Evolutionary conservation across 2,113 vertebrate species (phyloP), one percentile per base, ranked within the genome.

Genomic region (Prolemur simus): DNA sequence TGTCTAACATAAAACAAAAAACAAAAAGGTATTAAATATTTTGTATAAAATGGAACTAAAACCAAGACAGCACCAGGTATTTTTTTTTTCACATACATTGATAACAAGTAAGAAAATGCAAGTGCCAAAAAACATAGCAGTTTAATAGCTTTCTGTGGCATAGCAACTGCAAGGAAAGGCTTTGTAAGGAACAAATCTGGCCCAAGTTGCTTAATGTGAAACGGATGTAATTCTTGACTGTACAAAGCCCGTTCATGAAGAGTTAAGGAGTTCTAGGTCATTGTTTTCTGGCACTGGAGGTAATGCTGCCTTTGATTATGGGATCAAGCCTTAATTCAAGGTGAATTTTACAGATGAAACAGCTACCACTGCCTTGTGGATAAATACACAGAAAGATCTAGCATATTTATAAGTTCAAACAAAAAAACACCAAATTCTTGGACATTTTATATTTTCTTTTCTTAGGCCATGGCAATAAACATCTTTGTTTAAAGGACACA

Each of bases 41-140:
- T 82, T 87, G 83, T 49, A 94, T 63, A 47, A 95, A 91, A 85
- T 17, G 88, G 39, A 95, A 94, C 34, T 80, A 87, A 87, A 78
- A 97, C 49, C 74, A 77, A 34, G 29, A 29, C 3, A 97, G 78
- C 21, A 91, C 8, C 58, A 90, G 54, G 76, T 76, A 73, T 64
- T 88, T 95, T 93, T 90, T 91, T 39, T 71, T 60, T 91, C 66
- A 89, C 54, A 74, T 20, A 88, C 63, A 42, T 73, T 89, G 56
- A 56, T 96, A 89, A 95, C 56, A 95, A 97, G 14, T n/a, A 92
- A 93, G 73, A 86, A 60, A 76, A 92, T 83, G 21, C 84, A 92
- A 95, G 76, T 88, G 58, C 81, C 84, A 84, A 92, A 87, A 82
- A 77, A 63, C 74, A 87, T 13, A 69, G 94, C 69, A 84, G 45